Percentiles rank a stretch among this genome's conserved stretches.
Conservation (phyloP, 2,888 invertebrate species). For the Neoitamus cyanurus region DNA sequence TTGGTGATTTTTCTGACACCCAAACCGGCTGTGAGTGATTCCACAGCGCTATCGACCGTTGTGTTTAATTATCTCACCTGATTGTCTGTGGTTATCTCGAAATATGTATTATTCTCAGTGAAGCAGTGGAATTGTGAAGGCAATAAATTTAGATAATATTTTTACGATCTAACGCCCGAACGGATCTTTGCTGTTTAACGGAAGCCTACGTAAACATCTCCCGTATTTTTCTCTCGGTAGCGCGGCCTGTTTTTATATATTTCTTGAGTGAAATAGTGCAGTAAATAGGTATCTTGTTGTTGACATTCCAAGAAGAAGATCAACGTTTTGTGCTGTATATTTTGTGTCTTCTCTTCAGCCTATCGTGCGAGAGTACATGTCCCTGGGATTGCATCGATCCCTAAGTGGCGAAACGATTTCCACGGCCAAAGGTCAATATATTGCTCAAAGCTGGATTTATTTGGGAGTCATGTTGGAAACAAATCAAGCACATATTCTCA, state of each 20-base stretch:
- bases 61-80: constrained; percentile 32
- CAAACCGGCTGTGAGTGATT: not conserved
- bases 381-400: not conserved
- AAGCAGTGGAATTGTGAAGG: constrained; percentile 4
- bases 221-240: not conserved
- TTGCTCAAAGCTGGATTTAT: constrained; percentile 34
- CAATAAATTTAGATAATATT: constrained; percentile 19
- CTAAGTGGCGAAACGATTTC: not conserved
- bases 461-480: constrained; percentile 35
- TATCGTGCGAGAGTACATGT: not conserved
- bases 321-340: not conserved
- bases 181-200: not conserved
- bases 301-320: not conserved
- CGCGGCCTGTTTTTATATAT: not conserved
- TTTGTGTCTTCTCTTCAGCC: not conserved
- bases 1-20: not conserved
- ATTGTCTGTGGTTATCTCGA: constrained; percentile 25
- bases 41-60: constrained; percentile 11
- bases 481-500: constrained; percentile 8
- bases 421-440: not conserved
- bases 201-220: not conserved
- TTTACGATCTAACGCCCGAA: not conserved
- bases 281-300: not conserved
- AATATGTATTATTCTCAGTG: constrained; percentile 5
- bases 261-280: constrained; percentile 4